Percentiles rank a stretch among this genome's conserved stretches.
Conservation (phyloP, 2,797 vertebrate genomes). For the Paguma larvata region DNA sequence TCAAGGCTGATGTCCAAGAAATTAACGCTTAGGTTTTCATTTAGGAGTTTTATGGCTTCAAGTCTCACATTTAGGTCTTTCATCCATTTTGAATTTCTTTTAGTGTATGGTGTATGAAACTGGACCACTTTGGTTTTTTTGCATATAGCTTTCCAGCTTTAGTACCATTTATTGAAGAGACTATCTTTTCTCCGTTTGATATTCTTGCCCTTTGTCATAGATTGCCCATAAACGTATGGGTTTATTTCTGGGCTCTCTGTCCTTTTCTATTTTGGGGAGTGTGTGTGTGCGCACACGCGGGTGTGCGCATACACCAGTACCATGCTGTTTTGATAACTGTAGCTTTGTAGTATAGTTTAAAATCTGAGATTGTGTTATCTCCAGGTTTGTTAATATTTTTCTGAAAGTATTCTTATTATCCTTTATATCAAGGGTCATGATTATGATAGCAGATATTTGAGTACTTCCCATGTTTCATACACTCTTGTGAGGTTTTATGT, state of each 20-base stretch:
- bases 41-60: not conserved
- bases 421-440: not conserved
- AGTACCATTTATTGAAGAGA: not conserved
- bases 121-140: not conserved
- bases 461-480: not conserved
- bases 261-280: not conserved
- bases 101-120: not conserved
- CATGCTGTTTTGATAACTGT: not conserved
- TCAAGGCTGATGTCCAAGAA: not conserved
- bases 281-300: not conserved
- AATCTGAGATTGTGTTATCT: not conserved
- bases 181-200: not conserved
- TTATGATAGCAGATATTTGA: slow-evolving; percentile 6
- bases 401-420: not conserved
- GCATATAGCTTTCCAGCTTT: not conserved
- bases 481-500: not conserved
- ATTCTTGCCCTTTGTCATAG: not conserved
- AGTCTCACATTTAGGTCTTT: not conserved
- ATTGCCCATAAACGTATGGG: not conserved
- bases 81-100: not conserved
- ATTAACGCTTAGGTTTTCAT: not conserved
- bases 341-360: not conserved
- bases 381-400: not conserved
- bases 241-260: not conserved
- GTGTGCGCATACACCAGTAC: not conserved